Evolutionary conservation across 2,797 vertebrate genomes (phyloP), one percentile per base, ranked within the genome.

Genomic region (Sternarchorhynchus goeldii): DNA sequence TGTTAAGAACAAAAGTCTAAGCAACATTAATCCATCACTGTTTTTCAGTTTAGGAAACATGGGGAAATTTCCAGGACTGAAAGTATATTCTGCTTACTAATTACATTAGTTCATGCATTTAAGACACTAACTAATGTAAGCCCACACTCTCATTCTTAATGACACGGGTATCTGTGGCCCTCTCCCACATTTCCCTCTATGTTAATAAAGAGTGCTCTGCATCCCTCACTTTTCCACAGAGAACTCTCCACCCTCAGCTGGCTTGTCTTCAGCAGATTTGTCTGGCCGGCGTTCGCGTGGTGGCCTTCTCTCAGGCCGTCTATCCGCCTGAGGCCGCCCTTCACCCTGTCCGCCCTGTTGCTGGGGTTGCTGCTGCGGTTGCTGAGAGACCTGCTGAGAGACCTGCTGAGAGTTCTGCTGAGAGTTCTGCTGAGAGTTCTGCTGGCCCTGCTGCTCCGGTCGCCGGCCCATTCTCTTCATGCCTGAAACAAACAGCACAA

Each of bases 391-490:
- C 29, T 39, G 53, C 17, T 69, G 78, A 5, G 50, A 81, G 25
- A 75, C 86, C 70, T 77, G 79, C 16, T 73, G 57, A 89, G 0
- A 92, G 92, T 14, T 96, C 55, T 96, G 96, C 91, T 95, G 95
- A 76, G 97, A 94, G 88, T 95, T 94, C 10, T 77, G 85, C 64
- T 83, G 88, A 74, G 76, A 31, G 18, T 67, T 72, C 12, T 68
- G 39, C 31, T 79, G 83, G 65, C 90, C 89, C 0, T 92, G 93
- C 20, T 98, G 96, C 75, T 99, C 98, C 36, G 96, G 96, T 90
- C 95, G 94, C 82, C 98, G 94, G 87, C 95, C 95, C 93, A 98
- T 94, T 87, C 95, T 95, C 86, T 95, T 96, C 92, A 99, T 94
- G 7, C 65, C 78, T 85, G 57, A 25, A 65, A 69, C 55, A 53